Base-by-base conservation (phyloP, 2,888 invertebrate species). In the Morpho deidamia region DNA sequence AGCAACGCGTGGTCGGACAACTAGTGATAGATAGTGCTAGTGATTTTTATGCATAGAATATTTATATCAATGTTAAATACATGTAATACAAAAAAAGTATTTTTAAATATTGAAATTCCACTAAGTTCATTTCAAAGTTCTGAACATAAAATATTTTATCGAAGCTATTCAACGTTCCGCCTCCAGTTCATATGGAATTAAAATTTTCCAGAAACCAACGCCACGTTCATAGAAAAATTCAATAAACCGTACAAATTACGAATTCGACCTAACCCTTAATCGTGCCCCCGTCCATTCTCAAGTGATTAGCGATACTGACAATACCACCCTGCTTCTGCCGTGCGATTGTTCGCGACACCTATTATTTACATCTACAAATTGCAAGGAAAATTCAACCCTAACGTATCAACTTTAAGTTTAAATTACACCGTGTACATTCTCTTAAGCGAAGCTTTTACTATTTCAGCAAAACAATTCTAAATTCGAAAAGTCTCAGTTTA, bases 261-360 rank as follows among this genome's bases (percentile, higher is more conserved):
- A 47, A 51, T 48, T 54, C 39, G 51, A 51, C 53, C 44, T 72
- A 76, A 73, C 75, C 78, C 78, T 71, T 66, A 61, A 64, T 68
- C 71, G 69, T 68, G 63, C 59, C 59, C 65, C 34, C 45, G 55
- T 49, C 58, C 58, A 61, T 58, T 65, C 62, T 63, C 62, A 60
- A 65, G 65, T 67, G 69, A 69, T 68, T 67, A 68, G 66, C 67
- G 64, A 68, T 68, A 66, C 65, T 62, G 61, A 69, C 77, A 77
- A 71, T 74, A 52, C 68, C 60, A 64, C 71, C 71, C 68, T 66
- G 63, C 66, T 67, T 71, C 74, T 74, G 69, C 68, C 69, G 67
- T 68, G 60, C 74, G 65, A 78, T 83, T 85, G 85, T 83, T 73
- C 71, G 58, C 78, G 83, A 86, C 85, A 86, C 85, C 80, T 76